Base-by-base conservation (phyloP, 2,888 invertebrate genomes). In the Sinodicranocentrus sp. region DNA sequence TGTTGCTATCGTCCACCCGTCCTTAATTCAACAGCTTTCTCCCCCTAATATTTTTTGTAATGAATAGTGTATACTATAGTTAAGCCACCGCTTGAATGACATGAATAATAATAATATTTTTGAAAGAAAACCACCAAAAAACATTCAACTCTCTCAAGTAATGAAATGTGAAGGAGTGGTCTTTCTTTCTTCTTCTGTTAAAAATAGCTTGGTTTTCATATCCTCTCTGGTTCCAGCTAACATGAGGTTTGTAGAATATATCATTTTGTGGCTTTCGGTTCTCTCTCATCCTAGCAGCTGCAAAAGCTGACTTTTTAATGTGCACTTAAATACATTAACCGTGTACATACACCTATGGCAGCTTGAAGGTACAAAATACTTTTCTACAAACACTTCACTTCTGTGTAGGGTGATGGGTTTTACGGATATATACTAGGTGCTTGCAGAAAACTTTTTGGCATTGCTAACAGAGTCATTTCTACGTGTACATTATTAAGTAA, bases 71-170 rank as follows among this genome's bases (percentile, higher is more conserved):
- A 21, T 21, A 65, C 19, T 21, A 43, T 21, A 17, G n/a, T 21
- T n/a, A 48, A n/a, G n/a, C n/a, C 48, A 48, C 48, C 39, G 43
- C 65, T 65, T 65, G 67, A 68, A 21, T 68, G 48, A n/a, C 44
- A 68, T 68, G 67, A 68, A 68, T 68, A 68, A 68, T 68, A 48
- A 57, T 19, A 39, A 57, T 61, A 48, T 68, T 68, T 44, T 70
- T 52, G 52, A 44, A 54, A n/a, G n/a, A 39, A 23, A 44, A 67
- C 48, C 43, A 25, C 68, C 63, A 44, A 63, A 63, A 48, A 48
- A 68, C 70, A 19, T 25, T 25, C 70, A 70, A 54, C 70, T 70
- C 17, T 52, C 19, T 28, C 2, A 70, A 28, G 54, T 52, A 70
- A 70, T 70, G 70, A 54, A 70, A 70, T 52, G 28, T 70, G 52